Percentiles rank a stretch among this genome's conserved stretches.
Conservation (phyloP, 92 coral and sea anemone genomes). For the Epizoanthus ramosus region DNA sequence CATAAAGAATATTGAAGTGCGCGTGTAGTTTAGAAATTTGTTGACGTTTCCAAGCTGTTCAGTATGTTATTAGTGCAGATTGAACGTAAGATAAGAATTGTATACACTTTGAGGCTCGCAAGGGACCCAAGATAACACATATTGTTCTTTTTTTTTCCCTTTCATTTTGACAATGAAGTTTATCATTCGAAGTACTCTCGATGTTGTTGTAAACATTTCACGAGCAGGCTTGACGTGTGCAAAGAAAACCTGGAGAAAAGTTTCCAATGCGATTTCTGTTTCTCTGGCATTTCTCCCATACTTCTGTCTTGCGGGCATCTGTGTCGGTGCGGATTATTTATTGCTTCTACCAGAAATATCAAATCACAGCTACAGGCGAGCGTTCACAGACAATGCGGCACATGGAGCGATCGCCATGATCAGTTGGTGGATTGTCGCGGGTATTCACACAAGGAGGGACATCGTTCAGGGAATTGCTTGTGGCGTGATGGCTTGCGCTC, state of each 20-base stretch:
- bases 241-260: neutral
- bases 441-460: constrained; percentile 55
- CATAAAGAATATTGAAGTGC: too few species aligned
- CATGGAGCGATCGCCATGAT: constrained; percentile 77
- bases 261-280: neutral
- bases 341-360: constrained; percentile 7
- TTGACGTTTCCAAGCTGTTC: too few species aligned
- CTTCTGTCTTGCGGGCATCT: constrained; percentile 7
- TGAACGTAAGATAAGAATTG: too few species aligned
- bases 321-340: constrained; percentile 19
- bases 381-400: constrained; percentile 68
- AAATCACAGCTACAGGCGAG: constrained; percentile 35
- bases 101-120: too few species aligned
- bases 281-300: neutral
- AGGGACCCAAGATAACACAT: too few species aligned
- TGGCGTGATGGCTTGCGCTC: constrained; percentile 75
- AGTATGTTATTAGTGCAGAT: too few species aligned
- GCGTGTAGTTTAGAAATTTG: too few species aligned
- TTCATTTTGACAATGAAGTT: neutral
- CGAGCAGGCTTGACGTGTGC: neutral
- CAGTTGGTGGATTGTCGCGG: constrained; percentile 80
- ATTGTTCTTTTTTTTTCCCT: too few species aligned
- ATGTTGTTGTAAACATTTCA: neutral
- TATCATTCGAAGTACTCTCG: neutral
- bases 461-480: constrained; percentile 60